Evolutionary conservation across 2,797 vertebrate species (phyloP), one percentile per base, ranked within the genome.

Genomic region (Chiloscyllium punctatum): DNA sequence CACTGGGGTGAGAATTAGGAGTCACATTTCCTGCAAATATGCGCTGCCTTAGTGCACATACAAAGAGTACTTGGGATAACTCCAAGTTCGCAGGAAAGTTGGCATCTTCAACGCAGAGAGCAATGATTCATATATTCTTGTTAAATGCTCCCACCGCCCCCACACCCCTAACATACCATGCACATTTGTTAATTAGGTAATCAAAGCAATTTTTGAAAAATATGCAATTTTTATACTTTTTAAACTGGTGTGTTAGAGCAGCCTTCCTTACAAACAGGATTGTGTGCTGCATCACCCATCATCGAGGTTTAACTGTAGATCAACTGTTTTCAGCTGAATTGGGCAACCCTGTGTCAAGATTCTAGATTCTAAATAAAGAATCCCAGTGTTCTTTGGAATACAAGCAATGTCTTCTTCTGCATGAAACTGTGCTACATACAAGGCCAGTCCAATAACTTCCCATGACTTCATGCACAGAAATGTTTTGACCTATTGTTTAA

Each of bases 361-460:
- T 94, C 69, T 71, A 51, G 92, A 30, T 62, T 11, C 57, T 94
- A 71, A 94, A 94, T 48, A 94, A 94, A 94, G 92, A 94, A 72
- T 71, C 23, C 92, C 37, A 48, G 69, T 94, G 92, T 94, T 94
- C 92, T 94, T 37, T 30, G 37, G 42, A 30, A 51, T 71, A 91
- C 69, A 94, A 94, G 37, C 9, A 71, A 91, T 57, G 88, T 33
- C 68, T 94, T 42, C 51, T 71, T 92, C n/a, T 91, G 88, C 68
- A 27, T 94, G 92, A 71, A 72, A 72, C 92, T 94, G 51, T 91
- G 88, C 30, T 94, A 69, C 48, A 74, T 71, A 72, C 68, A 94
- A 94, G 92, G 42, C 37, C 25, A 51, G 15, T 42, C 42, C 37
- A 48, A 72, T 51, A 94, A 69, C 33, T 74, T 94, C 92, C 42